phyloP scores from a whole-genome alignment of 1,140 invertebrate genomes.

The Reticulitermes speratus region DNA sequence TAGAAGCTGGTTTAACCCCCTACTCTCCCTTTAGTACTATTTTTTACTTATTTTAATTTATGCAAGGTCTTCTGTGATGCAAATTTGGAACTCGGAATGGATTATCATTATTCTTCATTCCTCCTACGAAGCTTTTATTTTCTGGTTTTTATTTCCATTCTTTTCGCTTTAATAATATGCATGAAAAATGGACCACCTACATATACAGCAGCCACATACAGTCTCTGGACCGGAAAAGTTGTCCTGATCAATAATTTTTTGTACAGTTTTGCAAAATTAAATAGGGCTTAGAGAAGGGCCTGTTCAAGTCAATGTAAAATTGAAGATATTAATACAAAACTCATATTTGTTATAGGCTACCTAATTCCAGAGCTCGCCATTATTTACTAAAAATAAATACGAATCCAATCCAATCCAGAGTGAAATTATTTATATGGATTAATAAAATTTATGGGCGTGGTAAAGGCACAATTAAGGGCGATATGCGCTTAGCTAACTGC shows the following conservation, averaged over 20 bases:
- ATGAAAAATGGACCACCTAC: constrained; percentile 22
- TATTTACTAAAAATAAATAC: no score
- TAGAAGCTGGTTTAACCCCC: background rate
- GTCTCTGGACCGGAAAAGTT: background rate
- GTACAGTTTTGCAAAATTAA: no score
- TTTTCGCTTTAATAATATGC: constrained; percentile 12
- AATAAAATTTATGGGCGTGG: no score
- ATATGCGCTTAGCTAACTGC: no score
- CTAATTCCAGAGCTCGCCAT: no score
- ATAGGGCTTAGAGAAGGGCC: no score
- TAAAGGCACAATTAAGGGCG: no score
- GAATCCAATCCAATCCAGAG: no score
- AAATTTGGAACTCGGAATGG: constrained; percentile 16
- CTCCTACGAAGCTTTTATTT: constrained; percentile 26
- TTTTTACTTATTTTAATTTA: constrained; percentile 17
- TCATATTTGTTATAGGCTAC: no score
- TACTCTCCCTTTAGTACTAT: background rate
- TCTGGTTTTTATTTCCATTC: constrained; percentile 5
- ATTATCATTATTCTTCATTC: constrained; percentile 24
- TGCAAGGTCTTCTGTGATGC: constrained; percentile 25
- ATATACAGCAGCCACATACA: background rate
- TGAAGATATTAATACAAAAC: no score
- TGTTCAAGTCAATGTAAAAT: no score
- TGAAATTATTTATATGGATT: no score
- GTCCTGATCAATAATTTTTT: background rate